Base-by-base conservation (phyloP, 64 coral and sea anemone species). In the Pachyseris speciosa region DNA sequence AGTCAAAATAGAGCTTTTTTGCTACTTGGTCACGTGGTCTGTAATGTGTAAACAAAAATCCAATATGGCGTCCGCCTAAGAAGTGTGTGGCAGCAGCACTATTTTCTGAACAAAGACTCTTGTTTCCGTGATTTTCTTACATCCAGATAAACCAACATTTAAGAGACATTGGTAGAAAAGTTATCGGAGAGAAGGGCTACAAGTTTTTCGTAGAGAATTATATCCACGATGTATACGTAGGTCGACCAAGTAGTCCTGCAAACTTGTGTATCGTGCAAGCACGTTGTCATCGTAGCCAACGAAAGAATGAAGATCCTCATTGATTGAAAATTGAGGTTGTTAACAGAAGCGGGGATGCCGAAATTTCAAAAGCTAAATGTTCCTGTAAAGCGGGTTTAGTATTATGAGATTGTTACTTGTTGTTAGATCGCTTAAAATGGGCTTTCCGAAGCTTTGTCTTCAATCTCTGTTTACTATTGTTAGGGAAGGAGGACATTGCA, bases 401-500 rank as follows among this genome's bases (percentile, higher is more conserved):
- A 74, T 13, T 45, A 74, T 24, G 52, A 19, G 13, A 57, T 15
- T 12, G 22, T 19, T 57, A 57, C 13, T 57, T 57, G 52, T 4
- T 72, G 31, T 41, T 36, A 73, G 69, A 37, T 40, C 69, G 43
- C 7, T 42, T 44, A 74, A 72, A 20, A 38, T 40, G 70, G 25
- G 0, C 42, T 42, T 6, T 38, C 36, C 20, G 39, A 74, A 38
- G 13, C n/a, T 25, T 27, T 45, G 20, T 50, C 42, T 28, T 75
- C 8, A 39, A 13, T 75, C 29, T n/a, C 63, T 12, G 61, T 53
- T 75, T 72, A 53, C 57, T 10, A 38, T 40, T 55, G 19, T 7
- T 53, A 88, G 85, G 59, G 32, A 51, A 61, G 85, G 85, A 7
- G 85, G 85, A 11, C 85, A 63, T 39, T 88, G 70, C 29, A 36